These are phyloP conservation scores for Nylanderia fulva DNA, from an alignment of 1,140 invertebrate genomes.

Conservation along the genomic window DNA sequence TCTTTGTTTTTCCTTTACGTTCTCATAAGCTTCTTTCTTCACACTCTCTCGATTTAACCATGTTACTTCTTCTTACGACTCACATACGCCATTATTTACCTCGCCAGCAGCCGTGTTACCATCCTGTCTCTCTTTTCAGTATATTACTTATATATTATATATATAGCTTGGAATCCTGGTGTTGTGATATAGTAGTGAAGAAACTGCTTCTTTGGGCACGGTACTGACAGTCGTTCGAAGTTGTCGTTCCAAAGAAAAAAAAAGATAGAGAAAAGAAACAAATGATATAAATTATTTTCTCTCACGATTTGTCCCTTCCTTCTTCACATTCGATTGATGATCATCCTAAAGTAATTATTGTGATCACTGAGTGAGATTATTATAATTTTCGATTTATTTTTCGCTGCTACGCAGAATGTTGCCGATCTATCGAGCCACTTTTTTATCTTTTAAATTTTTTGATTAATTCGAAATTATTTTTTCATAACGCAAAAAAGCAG, in stretches of 20 bases:
- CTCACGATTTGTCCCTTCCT: conserved; percentile 61
- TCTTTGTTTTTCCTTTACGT: conserved; percentile 68
- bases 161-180: conserved; percentile 84
- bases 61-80: conserved; percentile 71
- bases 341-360: background rate
- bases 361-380: background rate
- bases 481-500: background rate
- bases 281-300: conserved; percentile 38
- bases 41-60: conserved; percentile 71
- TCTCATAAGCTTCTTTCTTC: conserved; percentile 67
- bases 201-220: conserved; percentile 83
- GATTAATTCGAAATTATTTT: background rate
- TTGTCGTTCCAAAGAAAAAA: conserved; percentile 65
- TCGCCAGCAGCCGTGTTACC: conserved; percentile 71
- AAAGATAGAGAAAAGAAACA: conserved; percentile 13
- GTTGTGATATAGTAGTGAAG: conserved; percentile 84
- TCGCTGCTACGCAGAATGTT: background rate
- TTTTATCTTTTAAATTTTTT: background rate
- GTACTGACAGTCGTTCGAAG: conserved; percentile 78
- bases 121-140: conserved; percentile 73
- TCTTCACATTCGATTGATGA: conserved; percentile 51
- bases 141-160: conserved; percentile 73
- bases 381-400: conserved; percentile 11
- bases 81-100: conserved; percentile 73
- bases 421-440: background rate